Evolutionary conservation across 2,797 vertebrate species (phyloP).

Genomic region (Thaleichthys pacificus): DNA sequence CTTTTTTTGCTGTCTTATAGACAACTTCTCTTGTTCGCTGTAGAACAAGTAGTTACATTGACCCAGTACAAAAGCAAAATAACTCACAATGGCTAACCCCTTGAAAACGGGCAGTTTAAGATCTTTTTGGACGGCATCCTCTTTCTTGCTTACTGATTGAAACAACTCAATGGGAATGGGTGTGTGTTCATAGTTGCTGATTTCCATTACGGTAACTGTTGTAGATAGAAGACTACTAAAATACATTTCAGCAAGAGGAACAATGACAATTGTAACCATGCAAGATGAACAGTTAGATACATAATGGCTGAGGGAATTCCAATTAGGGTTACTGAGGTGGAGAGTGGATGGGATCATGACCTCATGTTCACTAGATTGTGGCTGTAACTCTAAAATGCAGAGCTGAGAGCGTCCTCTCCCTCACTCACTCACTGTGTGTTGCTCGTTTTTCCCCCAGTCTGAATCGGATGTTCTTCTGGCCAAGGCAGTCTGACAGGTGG

Average conservation of each 20-base stretch:
- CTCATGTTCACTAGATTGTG: not conserved
- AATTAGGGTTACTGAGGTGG: conserved; percentile 8
- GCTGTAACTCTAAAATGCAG: not conserved
- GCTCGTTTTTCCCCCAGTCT: conserved; percentile 79
- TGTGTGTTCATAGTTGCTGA: too few species aligned
- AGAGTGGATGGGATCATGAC: not conserved
- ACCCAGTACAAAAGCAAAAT: not conserved
- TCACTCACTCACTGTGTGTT: conserved; percentile 73
- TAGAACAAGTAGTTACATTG: not conserved
- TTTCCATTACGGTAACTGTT: too few species aligned
- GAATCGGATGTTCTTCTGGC: conserved; percentile 78
- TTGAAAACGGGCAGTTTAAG: not conserved
- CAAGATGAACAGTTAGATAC: too few species aligned
- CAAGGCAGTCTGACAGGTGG: conserved; percentile 76
- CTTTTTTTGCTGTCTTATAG: conserved; percentile 58
- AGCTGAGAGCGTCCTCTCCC: not conserved
- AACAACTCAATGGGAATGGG: not conserved
- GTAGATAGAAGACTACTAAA: not conserved
- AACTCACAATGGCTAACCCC: not conserved
- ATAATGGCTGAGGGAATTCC: conserved; percentile 11
- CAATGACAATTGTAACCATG: not conserved
- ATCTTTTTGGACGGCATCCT: too few species aligned
- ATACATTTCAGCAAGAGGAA: too few species aligned
- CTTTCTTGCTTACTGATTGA: not conserved
- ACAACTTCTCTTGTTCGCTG: conserved; percentile 24